Conservation (phyloP, 2,113 vertebrate genomes). For the Pseudorectes ferrugineus region DNA sequence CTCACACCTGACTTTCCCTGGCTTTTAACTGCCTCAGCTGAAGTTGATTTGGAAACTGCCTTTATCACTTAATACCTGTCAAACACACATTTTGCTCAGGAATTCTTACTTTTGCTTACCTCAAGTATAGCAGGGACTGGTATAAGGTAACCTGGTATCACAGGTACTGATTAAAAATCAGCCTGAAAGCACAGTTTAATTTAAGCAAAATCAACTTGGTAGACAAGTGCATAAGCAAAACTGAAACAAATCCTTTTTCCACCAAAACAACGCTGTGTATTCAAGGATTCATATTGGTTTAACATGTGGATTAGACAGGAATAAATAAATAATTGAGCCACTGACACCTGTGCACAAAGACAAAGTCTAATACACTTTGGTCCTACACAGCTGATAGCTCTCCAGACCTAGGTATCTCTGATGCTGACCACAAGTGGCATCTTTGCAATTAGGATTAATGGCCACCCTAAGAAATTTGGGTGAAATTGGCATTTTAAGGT, state of each 20-base stretch:
- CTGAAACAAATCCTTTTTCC: not conserved
- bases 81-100: not conserved
- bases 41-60: not conserved
- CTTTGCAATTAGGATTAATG: not conserved
- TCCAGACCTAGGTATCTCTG: not conserved
- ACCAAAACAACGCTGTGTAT: not conserved
- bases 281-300: not conserved
- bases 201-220: not conserved
- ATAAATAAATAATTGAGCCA: not conserved
- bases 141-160: not conserved
- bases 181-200: not conserved
- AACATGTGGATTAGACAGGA: not conserved
- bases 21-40: not conserved
- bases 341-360: not conserved
- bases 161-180: not conserved
- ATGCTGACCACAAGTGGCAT: not conserved
- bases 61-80: not conserved
- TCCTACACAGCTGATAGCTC: not conserved
- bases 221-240: not conserved
- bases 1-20: not conserved
- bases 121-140: not conserved
- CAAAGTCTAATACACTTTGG: not conserved
- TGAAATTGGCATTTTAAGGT: not conserved
- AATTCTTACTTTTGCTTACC: not conserved
- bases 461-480: not conserved